A percentile compares a stretch with the other conserved stretches of the same genome.
phyloP scores from a whole-genome alignment of 2,113 vertebrate species.

The Actenoides lindsayi region DNA sequence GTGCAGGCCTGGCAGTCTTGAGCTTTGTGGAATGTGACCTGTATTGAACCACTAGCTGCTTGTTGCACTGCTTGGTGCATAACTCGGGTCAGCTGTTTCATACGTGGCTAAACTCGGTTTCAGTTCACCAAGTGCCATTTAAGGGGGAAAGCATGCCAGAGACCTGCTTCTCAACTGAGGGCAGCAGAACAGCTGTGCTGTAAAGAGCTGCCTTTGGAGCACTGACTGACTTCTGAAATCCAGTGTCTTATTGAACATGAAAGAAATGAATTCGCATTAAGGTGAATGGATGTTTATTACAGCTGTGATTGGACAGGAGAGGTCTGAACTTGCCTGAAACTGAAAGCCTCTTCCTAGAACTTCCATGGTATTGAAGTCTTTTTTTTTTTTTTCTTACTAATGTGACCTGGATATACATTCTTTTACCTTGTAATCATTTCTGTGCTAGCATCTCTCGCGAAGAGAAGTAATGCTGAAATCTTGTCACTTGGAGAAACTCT shows the following conservation, averaged over 20 bases:
- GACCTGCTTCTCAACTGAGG: not conserved
- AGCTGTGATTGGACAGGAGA: not conserved
- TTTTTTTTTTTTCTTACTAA: not conserved
- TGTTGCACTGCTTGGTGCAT: not conserved
- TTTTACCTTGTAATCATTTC: not conserved
- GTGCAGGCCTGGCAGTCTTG: not conserved
- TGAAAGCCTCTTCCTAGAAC: not conserved
- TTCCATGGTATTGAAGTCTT: not conserved
- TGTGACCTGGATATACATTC: accelerated
- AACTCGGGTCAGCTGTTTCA: not conserved
- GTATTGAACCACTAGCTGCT: not conserved
- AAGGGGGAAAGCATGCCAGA: not conserved
- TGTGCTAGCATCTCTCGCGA: not conserved
- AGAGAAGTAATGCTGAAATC: not conserved
- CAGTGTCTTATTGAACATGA: not conserved
- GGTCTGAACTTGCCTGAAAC: not conserved
- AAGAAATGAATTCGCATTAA: not conserved
- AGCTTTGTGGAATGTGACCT: not conserved
- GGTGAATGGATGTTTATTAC: not conserved
- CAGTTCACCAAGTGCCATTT: not conserved
- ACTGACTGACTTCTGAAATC: not conserved
- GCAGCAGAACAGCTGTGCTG: not conserved
- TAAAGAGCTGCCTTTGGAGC: not conserved
- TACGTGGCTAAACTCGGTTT: not conserved
- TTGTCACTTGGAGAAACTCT: not conserved